Conservation (phyloP, 2,888 invertebrate genomes). For the Argyresthia goedartella region DNA sequence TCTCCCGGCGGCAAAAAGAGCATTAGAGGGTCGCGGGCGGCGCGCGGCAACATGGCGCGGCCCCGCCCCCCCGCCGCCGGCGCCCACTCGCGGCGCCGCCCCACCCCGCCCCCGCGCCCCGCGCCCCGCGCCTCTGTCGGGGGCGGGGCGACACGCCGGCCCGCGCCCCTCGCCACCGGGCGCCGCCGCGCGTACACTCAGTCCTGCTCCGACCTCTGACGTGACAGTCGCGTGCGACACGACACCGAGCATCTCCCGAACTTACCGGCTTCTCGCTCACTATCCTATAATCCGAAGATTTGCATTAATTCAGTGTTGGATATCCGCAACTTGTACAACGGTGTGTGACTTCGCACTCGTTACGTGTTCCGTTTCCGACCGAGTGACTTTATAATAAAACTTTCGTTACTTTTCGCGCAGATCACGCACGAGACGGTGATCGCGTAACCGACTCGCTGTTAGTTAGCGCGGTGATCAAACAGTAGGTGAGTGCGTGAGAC, state of each 20-base stretch:
- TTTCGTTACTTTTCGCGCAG: not conserved
- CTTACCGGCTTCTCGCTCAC: too few relatives aligned
- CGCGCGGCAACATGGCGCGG: conserved; percentile 40
- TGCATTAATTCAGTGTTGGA: too few relatives aligned
- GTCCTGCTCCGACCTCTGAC: conserved; percentile 11
- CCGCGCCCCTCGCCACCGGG: conserved; percentile 16
- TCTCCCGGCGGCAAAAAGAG: conserved; percentile 66
- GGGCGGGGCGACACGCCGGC: too few relatives aligned
- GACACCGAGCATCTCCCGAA: too few relatives aligned
- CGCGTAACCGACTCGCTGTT: conserved; percentile 1
- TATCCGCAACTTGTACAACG: too few relatives aligned
- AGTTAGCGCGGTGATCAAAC: not conserved
- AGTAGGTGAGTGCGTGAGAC: not conserved
- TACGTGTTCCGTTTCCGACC: not conserved
- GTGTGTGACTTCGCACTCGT: not conserved
- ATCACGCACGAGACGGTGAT: not conserved
- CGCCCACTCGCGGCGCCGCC: conserved; percentile 15
- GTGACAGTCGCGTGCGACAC: not conserved
- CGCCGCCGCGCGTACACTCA: conserved; percentile 17
- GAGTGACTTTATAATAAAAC: too few relatives aligned
- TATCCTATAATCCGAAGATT: too few relatives aligned
- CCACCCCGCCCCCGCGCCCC: conserved; percentile 17
- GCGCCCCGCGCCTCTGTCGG: conserved; percentile 27
- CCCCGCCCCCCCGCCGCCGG: conserved; percentile 49
- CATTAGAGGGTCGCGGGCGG: conserved; percentile 29